Evolutionary conservation across 30 jellyfish, hydroid and myxozoan species (phyloP).

Genomic region (Sanderia malayensis): DNA sequence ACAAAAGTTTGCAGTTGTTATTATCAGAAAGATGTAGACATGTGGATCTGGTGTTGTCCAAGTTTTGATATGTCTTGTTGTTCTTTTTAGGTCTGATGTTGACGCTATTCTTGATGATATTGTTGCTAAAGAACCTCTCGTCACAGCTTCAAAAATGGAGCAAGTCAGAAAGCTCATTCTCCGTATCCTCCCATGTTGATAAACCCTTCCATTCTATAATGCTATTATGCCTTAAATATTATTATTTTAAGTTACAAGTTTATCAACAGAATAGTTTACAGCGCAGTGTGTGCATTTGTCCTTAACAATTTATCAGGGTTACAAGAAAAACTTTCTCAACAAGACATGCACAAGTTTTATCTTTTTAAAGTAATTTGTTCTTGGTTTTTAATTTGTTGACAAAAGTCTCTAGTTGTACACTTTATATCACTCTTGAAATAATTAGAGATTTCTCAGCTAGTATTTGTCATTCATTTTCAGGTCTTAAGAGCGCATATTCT

Average conservation of each 20-base stretch:
- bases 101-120: constrained; percentile 78
- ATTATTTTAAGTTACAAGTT: neutral
- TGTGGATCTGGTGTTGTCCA: neutral
- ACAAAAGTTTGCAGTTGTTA: too few species aligned
- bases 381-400: too few species aligned
- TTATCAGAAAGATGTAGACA: too few species aligned
- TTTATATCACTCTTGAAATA: too few species aligned
- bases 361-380: constrained; percentile 81
- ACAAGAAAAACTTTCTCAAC: constrained; percentile 74
- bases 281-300: neutral
- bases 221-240: too few species aligned
- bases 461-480: too few species aligned
- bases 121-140: constrained; percentile 78
- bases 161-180: constrained; percentile 84
- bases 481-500: constrained; percentile 87
- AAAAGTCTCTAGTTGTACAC: too few species aligned
- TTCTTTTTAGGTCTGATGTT: constrained; percentile 65
- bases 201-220: too few species aligned
- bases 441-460: too few species aligned
- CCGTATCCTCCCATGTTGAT: constrained; percentile 81
- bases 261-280: neutral
- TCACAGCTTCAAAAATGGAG: constrained; percentile 77
- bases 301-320: constrained; percentile 56
- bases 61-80: neutral
- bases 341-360: constrained; percentile 57